Conservation (phyloP, 2,797 vertebrate species). For the Danio jaintianensis region DNA sequence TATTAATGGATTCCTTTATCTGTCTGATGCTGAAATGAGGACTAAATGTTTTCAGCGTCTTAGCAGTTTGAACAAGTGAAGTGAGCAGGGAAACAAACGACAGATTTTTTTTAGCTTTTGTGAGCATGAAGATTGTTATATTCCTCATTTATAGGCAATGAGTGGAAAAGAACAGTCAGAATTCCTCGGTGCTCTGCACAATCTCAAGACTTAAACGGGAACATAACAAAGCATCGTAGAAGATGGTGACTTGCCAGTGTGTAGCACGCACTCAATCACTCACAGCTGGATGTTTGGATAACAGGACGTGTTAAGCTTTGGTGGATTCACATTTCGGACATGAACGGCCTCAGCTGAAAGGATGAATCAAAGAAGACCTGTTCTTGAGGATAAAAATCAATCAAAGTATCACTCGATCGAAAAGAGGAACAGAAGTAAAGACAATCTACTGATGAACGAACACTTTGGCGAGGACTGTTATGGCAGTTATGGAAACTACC, state of each 20-base stretch:
- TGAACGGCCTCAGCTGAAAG: constrained; percentile 47
- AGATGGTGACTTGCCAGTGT: constrained; percentile 56
- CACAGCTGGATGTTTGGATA: constrained; percentile 62
- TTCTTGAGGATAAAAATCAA: constrained; percentile 58
- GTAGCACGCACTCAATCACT: constrained; percentile 47
- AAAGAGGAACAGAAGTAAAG: constrained; percentile 71
- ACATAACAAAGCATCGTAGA: constrained; percentile 52
- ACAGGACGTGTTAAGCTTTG: constrained; percentile 31
- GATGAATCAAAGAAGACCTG: constrained; percentile 75
- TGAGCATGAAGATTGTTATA: constrained; percentile 40
- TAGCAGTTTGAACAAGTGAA: constrained; percentile 1
- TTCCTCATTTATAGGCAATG: constrained; percentile 55
- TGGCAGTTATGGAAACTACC: constrained; percentile 69
- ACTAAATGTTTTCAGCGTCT: constrained; percentile 14
- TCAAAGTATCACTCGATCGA: constrained; percentile 58
- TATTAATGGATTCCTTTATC: neutral
- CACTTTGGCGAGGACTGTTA: constrained; percentile 74
- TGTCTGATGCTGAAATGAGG: neutral
- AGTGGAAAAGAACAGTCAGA: constrained; percentile 50
- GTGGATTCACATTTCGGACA: constrained; percentile 16
- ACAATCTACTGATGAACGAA: constrained; percentile 75
- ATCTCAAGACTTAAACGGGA: constrained; percentile 57
- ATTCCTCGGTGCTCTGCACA: constrained; percentile 63
- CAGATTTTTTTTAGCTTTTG: constrained; percentile 10
- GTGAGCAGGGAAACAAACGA: neutral